These are phyloP conservation scores for Rhabdomys dilectus DNA, from an alignment of 2,113 vertebrate species.

Conservation along the genomic window DNA sequence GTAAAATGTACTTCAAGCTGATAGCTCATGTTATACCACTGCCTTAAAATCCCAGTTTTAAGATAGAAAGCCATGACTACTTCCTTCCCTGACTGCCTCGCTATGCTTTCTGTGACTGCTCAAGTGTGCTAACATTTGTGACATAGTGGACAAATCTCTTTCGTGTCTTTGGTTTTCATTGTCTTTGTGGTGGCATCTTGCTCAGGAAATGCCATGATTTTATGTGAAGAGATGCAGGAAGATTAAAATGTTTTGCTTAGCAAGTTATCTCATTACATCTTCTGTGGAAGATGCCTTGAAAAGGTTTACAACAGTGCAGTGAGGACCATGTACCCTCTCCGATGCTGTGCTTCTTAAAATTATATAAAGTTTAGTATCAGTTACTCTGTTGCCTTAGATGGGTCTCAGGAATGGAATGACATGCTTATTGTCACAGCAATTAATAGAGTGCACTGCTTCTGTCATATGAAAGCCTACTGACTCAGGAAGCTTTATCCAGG, in stretches of 20 bases:
- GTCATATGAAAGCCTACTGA: not conserved
- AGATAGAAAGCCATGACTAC: not conserved
- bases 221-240: not conserved
- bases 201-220: not conserved
- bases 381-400: not conserved
- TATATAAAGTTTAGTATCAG: not conserved
- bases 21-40: not conserved
- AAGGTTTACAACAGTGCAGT: not conserved
- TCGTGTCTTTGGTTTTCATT: not conserved
- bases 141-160: not conserved
- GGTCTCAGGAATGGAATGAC: not conserved
- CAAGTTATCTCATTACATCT: not conserved
- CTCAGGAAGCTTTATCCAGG: not conserved
- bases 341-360: not conserved
- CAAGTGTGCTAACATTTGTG: not conserved
- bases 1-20: not conserved
- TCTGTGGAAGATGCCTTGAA: not conserved
- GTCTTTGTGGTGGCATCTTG: not conserved
- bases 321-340: not conserved
- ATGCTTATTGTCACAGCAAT: not conserved
- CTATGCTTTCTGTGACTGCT: not conserved
- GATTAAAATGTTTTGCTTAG: not conserved
- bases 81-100: not conserved
- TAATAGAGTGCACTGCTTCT: not conserved
- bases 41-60: not conserved